Evolutionary conservation across 2,113 vertebrate species (phyloP).

Genomic region (Mus spicilegus): DNA sequence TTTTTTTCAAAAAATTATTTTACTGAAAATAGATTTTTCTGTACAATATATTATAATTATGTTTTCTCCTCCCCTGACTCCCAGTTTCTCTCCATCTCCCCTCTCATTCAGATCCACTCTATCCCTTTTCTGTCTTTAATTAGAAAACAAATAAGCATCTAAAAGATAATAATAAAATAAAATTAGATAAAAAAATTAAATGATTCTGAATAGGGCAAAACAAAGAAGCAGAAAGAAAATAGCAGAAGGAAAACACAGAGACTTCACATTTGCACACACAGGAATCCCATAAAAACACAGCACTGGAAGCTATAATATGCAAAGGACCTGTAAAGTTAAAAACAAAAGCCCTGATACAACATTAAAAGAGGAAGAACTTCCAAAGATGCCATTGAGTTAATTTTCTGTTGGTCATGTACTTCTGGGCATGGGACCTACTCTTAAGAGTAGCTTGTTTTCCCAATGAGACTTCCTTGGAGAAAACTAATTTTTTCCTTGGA

Average conservation of each 20-base stretch:
- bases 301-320: neutral
- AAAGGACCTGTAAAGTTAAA: neutral
- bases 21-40: neutral
- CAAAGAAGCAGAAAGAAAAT: neutral
- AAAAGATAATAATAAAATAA: neutral
- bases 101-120: neutral
- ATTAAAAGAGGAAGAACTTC: neutral
- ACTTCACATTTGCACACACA: neutral
- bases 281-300: neutral
- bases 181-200: neutral
- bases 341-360: neutral
- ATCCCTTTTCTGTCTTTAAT: neutral
- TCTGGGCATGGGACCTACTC: neutral
- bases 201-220: neutral
- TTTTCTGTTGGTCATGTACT: neutral
- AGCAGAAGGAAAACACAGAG: neutral
- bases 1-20: neutral
- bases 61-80: neutral
- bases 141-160: neutral
- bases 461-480: neutral
- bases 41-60: neutral
- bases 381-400: neutral
- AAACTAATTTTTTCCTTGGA: neutral
- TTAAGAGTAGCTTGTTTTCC: neutral
- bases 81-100: neutral